Evolutionary conservation across 2,888 invertebrate genomes (phyloP).

Genomic region (Pristionchus exspectatus): DNA sequence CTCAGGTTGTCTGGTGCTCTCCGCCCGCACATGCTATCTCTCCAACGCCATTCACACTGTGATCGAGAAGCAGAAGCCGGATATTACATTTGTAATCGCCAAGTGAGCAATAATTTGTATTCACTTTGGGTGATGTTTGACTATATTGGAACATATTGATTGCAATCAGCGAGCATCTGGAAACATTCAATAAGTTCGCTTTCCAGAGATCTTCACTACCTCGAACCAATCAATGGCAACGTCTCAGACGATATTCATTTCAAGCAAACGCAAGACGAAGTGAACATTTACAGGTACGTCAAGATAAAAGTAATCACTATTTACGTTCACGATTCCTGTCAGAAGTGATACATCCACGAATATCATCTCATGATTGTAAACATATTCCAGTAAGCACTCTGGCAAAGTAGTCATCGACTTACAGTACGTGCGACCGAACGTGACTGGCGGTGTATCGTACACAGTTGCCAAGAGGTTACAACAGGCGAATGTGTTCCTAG

Average conservation of each 20-base stretch:
- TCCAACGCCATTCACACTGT: slow-evolving; percentile 42
- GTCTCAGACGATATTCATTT: slow-evolving; percentile 2
- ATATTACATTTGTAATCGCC: slow-evolving; percentile 28
- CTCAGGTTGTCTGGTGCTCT: slow-evolving; percentile 46
- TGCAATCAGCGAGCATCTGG: too few relatives aligned
- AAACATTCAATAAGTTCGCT: not conserved
- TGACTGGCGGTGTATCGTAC: slow-evolving; percentile 40
- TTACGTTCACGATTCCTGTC: too few relatives aligned
- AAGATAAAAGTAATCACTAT: too few relatives aligned
- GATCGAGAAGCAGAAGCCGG: slow-evolving; percentile 39
- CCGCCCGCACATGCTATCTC: slow-evolving; percentile 37
- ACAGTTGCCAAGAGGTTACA: slow-evolving; percentile 33
- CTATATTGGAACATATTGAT: too few relatives aligned
- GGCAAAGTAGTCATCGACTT: slow-evolving; percentile 25
- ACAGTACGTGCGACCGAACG: slow-evolving; percentile 49
- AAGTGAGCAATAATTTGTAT: slow-evolving; percentile 37
- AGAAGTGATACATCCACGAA: not conserved
- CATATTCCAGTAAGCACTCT: slow-evolving; percentile 34
- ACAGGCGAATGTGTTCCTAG: not conserved
- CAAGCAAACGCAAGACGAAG: slow-evolving; percentile 7
- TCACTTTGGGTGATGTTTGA: too few relatives aligned
- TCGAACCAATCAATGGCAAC: slow-evolving; percentile 5
- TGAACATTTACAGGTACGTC: not conserved
- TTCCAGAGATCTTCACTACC: slow-evolving; percentile 40
- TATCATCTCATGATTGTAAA: too few relatives aligned